These are phyloP conservation scores for Trichogramma dendrolimi DNA, from an alignment of 2,888 invertebrate genomes.

Conservation along the genomic window DNA sequence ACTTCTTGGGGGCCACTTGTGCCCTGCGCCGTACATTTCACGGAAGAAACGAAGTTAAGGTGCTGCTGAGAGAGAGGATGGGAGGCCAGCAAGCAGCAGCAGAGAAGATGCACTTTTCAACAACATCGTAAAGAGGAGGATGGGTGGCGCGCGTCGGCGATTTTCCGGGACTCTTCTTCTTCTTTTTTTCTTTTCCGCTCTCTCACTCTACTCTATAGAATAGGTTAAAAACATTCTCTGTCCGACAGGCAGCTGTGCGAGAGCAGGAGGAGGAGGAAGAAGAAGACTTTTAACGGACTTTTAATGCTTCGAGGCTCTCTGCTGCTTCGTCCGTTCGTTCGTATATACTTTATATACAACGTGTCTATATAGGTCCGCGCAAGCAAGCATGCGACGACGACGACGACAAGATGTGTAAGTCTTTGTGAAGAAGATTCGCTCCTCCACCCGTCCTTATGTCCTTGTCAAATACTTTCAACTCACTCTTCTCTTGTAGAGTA, in stretches of 20 bases:
- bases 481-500: no score
- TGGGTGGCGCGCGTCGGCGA: not conserved
- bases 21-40: slow-evolving; percentile 14
- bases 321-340: no score
- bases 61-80: not conserved
- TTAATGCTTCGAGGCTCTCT: slow-evolving; percentile 9
- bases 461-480: no score
- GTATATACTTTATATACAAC: no score
- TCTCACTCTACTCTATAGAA: not conserved
- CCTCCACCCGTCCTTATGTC: no score
- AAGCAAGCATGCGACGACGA: no score
- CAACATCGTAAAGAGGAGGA: slow-evolving; percentile 9
- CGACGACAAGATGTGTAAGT: no score
- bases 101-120: slow-evolving; percentile 6
- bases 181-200: slow-evolving; percentile 11
- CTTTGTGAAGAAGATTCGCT: no score
- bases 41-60: slow-evolving; percentile 3
- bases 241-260: slow-evolving; percentile 1
- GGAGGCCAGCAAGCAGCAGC: not conserved
- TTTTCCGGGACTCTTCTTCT: not conserved
- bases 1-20: not conserved
- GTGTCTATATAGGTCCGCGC: no score
- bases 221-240: slow-evolving; percentile 14
- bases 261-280: not conserved
- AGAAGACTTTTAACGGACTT: slow-evolving; percentile 22